These are phyloP conservation scores for Gymnocephalus cernua DNA, from an alignment of 2,113 vertebrate species.

Conservation along the genomic window DNA sequence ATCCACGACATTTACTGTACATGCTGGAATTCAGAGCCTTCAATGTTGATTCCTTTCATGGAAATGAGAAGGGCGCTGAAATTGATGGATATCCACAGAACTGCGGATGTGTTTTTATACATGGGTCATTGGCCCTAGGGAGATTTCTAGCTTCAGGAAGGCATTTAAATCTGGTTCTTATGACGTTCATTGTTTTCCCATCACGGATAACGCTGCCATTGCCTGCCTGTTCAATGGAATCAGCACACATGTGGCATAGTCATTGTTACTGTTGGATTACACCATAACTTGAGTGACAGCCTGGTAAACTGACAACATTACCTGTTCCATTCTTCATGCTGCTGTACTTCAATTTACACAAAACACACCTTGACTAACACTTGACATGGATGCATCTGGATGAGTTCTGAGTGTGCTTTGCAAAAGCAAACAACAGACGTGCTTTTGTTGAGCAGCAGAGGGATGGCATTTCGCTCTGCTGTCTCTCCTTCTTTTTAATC, in stretches of 20 bases:
- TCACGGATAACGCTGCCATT: not conserved
- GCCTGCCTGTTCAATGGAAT: not conserved
- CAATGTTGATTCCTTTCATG: not conserved
- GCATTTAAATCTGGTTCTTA: not conserved
- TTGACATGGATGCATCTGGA: slow-evolving; percentile 31
- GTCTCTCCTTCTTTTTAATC: slow-evolving; percentile 37
- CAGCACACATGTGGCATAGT: not conserved
- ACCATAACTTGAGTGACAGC: not conserved
- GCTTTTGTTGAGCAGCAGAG: slow-evolving; percentile 23
- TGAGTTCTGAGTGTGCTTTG: slow-evolving; percentile 21
- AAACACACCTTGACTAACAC: slow-evolving; percentile 9
- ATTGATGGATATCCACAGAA: not conserved
- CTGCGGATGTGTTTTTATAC: not conserved
- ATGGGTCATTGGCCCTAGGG: not conserved
- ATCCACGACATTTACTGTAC: not conserved
- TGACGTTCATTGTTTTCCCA: slow-evolving; percentile 2
- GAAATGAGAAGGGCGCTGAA: not conserved
- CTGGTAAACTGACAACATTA: not conserved
- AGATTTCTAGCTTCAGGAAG: not conserved
- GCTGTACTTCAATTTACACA: slow-evolving; percentile 25
- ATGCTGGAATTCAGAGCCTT: slow-evolving; percentile 6
- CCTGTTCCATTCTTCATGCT: not conserved
- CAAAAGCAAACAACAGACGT: slow-evolving; percentile 20
- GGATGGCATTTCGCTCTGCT: slow-evolving; percentile 35
- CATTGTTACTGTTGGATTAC: slow-evolving; percentile 9